Conservation (phyloP, 2,113 vertebrate species). For the Panurus biarmicus region DNA sequence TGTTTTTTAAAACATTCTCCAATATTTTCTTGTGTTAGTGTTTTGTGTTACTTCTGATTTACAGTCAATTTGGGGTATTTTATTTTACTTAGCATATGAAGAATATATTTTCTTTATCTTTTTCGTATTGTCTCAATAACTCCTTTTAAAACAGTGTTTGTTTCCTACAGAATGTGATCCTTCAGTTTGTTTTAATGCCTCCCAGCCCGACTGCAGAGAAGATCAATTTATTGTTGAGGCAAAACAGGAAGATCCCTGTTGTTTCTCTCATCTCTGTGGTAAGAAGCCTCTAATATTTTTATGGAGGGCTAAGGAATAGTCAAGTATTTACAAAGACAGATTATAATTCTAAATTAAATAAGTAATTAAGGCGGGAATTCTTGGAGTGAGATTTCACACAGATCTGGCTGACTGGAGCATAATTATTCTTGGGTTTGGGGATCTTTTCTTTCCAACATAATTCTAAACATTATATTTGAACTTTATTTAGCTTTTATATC, state of each 20-base stretch:
- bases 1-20: background rate
- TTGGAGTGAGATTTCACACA: background rate
- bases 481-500: background rate
- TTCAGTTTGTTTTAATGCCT: conserved; percentile 76
- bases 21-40: background rate
- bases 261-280: conserved; percentile 91
- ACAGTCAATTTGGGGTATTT: background rate
- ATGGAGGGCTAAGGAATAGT: background rate
- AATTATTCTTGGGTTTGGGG: background rate
- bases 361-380: background rate
- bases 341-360: background rate
- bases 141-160: background rate
- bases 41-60: background rate
- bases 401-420: background rate
- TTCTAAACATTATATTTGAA: background rate
- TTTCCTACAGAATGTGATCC: conserved; percentile 84
- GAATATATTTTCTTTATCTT: background rate
- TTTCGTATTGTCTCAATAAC: background rate
- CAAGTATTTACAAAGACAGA: background rate
- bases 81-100: background rate
- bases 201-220: conserved; percentile 80
- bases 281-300: conserved; percentile 21
- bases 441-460: background rate
- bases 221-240: conserved; percentile 91
- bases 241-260: conserved; percentile 83